Evolutionary conservation across 23 tunicate species (phyloP).

Genomic region (Oikopleura albicans): DNA sequence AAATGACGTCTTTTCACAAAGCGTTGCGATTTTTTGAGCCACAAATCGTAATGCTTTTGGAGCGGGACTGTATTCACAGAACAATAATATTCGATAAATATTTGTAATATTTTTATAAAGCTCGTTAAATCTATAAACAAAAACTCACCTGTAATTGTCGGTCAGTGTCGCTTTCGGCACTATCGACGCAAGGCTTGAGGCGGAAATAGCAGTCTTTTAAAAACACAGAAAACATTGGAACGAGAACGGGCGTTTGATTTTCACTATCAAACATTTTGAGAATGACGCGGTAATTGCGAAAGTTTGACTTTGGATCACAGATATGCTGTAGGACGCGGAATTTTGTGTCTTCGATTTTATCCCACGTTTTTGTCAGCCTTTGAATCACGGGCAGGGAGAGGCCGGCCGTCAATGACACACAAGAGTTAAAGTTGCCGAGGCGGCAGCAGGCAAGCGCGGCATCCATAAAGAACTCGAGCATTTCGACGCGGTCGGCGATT

Average conservation of each 20-base stretch:
- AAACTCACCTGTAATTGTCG: neutral
- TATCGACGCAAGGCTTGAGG: neutral
- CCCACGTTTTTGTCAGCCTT: neutral
- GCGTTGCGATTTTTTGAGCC: too few relatives aligned
- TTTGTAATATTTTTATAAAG: too few relatives aligned
- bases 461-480: slow-evolving; percentile 5
- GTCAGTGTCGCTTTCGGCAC: neutral
- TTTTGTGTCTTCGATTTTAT: neutral
- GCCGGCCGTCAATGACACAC: neutral
- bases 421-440: neutral
- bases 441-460: slow-evolving; percentile 13
- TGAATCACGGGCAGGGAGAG: neutral
- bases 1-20: too few relatives aligned
- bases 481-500: neutral
- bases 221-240: neutral
- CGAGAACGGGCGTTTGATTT: neutral
- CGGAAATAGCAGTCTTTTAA: slow-evolving; percentile 6
- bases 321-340: neutral
- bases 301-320: neutral
- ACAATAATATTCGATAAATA: too few relatives aligned
- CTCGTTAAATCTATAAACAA: neutral
- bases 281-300: neutral
- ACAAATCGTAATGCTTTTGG: too few relatives aligned
- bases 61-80: too few relatives aligned
- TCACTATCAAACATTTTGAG: neutral